Base-by-base conservation (phyloP, 2,888 invertebrate genomes). In the Capitulum mitella region DNA sequence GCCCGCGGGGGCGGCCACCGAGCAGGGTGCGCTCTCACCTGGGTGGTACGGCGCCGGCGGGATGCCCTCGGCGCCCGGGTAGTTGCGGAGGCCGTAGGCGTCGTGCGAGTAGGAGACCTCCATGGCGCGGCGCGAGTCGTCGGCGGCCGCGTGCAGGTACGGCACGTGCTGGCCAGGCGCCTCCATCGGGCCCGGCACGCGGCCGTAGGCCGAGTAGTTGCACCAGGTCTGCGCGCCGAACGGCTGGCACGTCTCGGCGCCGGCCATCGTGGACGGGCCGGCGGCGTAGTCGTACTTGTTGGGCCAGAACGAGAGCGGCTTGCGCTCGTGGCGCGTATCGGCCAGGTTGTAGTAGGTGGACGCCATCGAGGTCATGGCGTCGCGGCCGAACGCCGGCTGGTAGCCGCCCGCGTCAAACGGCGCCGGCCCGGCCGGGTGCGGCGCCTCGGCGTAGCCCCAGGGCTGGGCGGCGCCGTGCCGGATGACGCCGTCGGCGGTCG, bases 291-390 rank as follows among this genome's bases (percentile, higher is more conserved):
- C 83, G 80, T 83, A 83, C 80, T 84, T 84, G 81, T 83, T 83
- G 77, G 90, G 90, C 92, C 92, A 92, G 86, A 92, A 92, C 78
- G 90, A 90, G 81, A 91, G 86, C 75, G 89, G 85, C 78, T 82
- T 80, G 75, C 82, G 80, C 77, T 87, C 87, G 82, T 76, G 91
- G 90, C 82, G 87, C 80, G 91, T 88, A 64, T 90, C 89, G 61
- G 91, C 91, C 84, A 92, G 88, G 85, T 92, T 92, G 87, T 92
- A 92, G 85, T 92, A 92, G 79, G 92, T 91, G 80, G 91, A 91
- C 37, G 80, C 80, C 54, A 78, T 79, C 43, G 80, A 77, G 82
- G 89, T 88, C 84, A 90, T 89, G 81, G 90, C 88, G 77, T 81
- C 82, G 32, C 82, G 81, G 61, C 82, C 81, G 79, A 81, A 78